Evolutionary conservation across 2,888 invertebrate species (phyloP).

Genomic region (Aporophyla lueneburgensis): DNA sequence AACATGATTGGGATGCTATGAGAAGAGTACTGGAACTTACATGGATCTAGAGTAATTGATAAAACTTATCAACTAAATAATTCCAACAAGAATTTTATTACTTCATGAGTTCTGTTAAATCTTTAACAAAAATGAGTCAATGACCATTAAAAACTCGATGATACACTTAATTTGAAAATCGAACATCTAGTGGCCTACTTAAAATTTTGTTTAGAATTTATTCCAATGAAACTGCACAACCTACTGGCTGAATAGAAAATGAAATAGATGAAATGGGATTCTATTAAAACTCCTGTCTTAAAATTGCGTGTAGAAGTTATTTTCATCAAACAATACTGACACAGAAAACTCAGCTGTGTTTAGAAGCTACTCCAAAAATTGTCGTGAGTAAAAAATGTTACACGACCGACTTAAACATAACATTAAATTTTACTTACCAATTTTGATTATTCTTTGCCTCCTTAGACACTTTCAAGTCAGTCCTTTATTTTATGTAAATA

Average conservation of each 20-base stretch:
- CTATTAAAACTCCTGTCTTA: slow-evolving; percentile 16
- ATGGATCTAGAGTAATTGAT: not conserved
- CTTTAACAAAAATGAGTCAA: not conserved
- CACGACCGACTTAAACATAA: slow-evolving; percentile 56
- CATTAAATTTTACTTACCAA: slow-evolving; percentile 60
- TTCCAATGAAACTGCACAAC: slow-evolving; percentile 4
- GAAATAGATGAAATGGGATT: not conserved
- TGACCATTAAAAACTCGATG: not conserved
- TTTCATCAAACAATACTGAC: slow-evolving; percentile 42
- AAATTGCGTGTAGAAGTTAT: slow-evolving; percentile 13
- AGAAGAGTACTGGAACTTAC: not conserved
- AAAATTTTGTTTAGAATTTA: slow-evolving; percentile 21
- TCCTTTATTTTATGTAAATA: slow-evolving; percentile 58
- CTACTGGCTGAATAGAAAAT: not conserved
- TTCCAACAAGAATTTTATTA: slow-evolving; percentile 12
- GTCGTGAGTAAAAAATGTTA: slow-evolving; percentile 60
- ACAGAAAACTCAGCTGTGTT: slow-evolving; percentile 58
- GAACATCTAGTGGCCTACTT: slow-evolving; percentile 44
- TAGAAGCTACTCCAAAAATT: slow-evolving; percentile 51
- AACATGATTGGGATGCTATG: not conserved
- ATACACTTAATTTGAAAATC: slow-evolving; percentile 8
- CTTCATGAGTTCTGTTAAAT: too few relatives aligned
- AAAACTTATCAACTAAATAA: not conserved
- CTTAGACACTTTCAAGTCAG: slow-evolving; percentile 40
- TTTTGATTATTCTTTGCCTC: slow-evolving; percentile 31